A percentile compares a stretch with the other conserved stretches of the same genome.
phyloP scores from a whole-genome alignment of 2,797 vertebrate species.

The Macropus fuliginosus region DNA sequence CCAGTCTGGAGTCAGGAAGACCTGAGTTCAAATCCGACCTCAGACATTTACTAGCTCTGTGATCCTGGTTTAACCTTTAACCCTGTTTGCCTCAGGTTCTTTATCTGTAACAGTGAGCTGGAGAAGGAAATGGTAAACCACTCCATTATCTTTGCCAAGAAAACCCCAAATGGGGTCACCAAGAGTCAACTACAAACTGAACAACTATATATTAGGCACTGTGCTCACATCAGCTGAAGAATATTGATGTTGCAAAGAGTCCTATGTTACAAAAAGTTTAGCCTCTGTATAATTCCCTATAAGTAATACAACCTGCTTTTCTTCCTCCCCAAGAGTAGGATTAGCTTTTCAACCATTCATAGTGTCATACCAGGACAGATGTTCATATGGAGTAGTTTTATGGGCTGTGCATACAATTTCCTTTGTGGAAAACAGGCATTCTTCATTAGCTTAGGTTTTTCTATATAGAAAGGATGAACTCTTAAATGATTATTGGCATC shows the following conservation, averaged over 20 bases:
- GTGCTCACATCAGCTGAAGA: not conserved
- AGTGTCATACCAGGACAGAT: not conserved
- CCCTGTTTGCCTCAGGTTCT: not conserved
- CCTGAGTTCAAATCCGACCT: not conserved
- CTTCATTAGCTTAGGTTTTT: not conserved
- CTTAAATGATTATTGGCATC: not conserved
- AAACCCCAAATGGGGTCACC: not conserved
- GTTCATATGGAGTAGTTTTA: not conserved
- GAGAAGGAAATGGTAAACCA: not conserved
- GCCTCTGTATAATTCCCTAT: not conserved
- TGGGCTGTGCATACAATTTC: not conserved
- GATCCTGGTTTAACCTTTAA: not conserved
- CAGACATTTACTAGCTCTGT: not conserved
- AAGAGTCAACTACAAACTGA: not conserved
- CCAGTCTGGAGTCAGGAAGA: not conserved
- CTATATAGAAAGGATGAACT: not conserved
- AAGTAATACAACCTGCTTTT: not conserved
- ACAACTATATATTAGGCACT: not conserved
- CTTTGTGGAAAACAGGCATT: not conserved
- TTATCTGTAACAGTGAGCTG: not conserved
- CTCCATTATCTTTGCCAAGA: not conserved
- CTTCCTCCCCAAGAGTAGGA: not conserved
- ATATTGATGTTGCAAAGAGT: not conserved
- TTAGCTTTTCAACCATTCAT: not conserved
- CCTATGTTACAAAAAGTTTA: not conserved